Evolutionary conservation across 1,140 invertebrate genomes (phyloP), one percentile per base, ranked within the genome.

Genomic region (Trachelipus rathkii): DNA sequence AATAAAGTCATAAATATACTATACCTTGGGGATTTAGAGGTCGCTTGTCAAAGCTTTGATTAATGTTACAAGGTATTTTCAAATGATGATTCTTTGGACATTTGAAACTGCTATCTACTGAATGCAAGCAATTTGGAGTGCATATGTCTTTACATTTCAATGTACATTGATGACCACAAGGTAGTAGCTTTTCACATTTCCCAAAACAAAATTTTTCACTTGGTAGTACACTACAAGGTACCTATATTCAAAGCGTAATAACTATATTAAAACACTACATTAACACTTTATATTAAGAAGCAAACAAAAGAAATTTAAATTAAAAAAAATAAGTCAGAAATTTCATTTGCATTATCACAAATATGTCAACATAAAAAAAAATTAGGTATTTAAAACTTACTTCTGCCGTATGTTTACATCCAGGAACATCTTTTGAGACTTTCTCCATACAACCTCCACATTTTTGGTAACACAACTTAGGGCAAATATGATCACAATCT

Each of bases 401-500:
- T 0, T 19, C 13, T 11, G 8, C 13, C 0, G 10, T 15, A 21
- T 71, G 69, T 7, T 44, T 13, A 9, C 69, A 71, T 15, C 11
- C 10, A 2, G 69, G 21, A 0, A 71, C 21, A 24, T 3, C 45
- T 70, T 78, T 75, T 2, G n/a, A 43, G 1, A 75, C 69, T 50
- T 72, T 68, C 13, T 44, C 60, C 19, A 46, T 69, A 19, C 77
- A 78, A 9, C 19, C 13, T 3, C 77, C 73, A 76, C 82, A 83
- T 0, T 68, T 46, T 53, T 82, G 60, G 45, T 71, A 44, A 68
- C 82, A 83, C 21, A 70, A 72, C 43, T 53, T 68, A n/a, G 44
- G 66, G 53, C 82, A 82, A 19, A 23, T 23, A 77, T 83, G 82
- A 15, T 78, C 82, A 76, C 82, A 80, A 15, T 75, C 43, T 15